phyloP scores from a whole-genome alignment of 2,113 vertebrate genomes.

The Alectura lathami region DNA sequence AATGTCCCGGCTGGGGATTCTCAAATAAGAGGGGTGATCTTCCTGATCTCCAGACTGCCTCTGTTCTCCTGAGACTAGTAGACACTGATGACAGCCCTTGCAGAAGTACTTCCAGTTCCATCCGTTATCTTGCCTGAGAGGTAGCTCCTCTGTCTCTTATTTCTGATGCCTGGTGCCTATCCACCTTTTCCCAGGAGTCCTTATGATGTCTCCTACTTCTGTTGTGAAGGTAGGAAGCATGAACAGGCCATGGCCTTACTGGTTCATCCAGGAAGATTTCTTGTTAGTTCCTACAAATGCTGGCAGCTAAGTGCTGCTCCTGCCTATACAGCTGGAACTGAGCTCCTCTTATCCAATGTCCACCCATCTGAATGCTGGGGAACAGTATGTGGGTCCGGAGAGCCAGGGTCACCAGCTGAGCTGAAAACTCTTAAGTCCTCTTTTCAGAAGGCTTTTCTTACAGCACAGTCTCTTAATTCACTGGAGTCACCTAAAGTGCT shows the following conservation, averaged over 20 bases:
- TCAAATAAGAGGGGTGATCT: background rate
- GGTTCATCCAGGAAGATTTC: background rate
- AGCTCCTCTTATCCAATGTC: background rate
- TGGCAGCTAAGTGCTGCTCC: background rate
- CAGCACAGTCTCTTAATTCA: background rate
- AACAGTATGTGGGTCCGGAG: background rate
- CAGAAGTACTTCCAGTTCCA: background rate
- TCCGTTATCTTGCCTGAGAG: accelerated
- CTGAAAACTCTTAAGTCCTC: background rate
- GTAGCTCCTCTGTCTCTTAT: background rate
- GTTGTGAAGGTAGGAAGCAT: background rate
- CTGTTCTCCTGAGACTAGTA: background rate
- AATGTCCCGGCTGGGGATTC: background rate
- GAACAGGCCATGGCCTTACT: background rate
- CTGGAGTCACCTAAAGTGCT: background rate
- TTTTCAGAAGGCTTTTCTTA: background rate
- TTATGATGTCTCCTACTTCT: background rate
- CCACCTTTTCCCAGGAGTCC: background rate
- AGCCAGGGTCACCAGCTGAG: background rate
- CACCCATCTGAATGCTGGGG: background rate
- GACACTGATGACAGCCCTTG: too few species aligned
- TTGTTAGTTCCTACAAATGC: background rate
- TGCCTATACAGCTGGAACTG: background rate
- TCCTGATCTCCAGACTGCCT: background rate
- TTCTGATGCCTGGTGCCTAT: background rate